These are phyloP conservation scores for Cryptophagus acutangulus DNA, from an alignment of 2,888 invertebrate genomes.

Conservation along the genomic window DNA sequence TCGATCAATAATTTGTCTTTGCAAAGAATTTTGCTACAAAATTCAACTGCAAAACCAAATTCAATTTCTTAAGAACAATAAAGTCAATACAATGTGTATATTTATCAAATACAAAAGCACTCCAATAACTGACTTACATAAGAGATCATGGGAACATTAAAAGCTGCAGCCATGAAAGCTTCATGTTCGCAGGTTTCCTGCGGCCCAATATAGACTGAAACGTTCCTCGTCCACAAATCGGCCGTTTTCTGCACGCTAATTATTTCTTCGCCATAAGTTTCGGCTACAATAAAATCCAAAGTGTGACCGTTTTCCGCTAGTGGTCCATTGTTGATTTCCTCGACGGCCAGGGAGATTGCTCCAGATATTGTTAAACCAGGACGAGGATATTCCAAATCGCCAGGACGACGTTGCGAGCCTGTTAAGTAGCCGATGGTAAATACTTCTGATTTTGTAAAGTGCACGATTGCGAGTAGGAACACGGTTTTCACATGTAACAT, in stretches of 20 bases:
- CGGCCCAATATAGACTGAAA: constrained; percentile 85
- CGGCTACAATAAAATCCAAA: constrained; percentile 76
- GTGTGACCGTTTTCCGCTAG: constrained; percentile 62
- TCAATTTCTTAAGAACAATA: no score
- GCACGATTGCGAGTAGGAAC: constrained; percentile 1
- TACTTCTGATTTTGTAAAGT: constrained; percentile 48
- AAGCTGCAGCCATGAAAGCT: constrained; percentile 87
- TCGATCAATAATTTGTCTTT: no score
- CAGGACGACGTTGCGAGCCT: constrained; percentile 70
- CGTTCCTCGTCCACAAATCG: constrained; percentile 74
- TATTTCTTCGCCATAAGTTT: constrained; percentile 86
- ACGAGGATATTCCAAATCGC: constrained; percentile 73
- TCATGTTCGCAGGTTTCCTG: constrained; percentile 91
- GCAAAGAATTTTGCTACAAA: no score
- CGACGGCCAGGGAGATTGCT: constrained; percentile 81
- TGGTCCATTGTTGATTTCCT: constrained; percentile 63
- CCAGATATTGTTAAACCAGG: constrained; percentile 73
- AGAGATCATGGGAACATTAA: constrained; percentile 93
- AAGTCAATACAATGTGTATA: no score
- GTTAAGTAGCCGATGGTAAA: constrained; percentile 81
- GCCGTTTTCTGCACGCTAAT: constrained; percentile 83
- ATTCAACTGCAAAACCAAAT: no score
- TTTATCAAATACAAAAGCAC: no score
- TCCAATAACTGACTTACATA: constrained; percentile 65
- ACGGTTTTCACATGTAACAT: constrained; percentile 4